phyloP scores from a whole-genome alignment of 1,140 invertebrate genomes.

The Vollenhovia emeryi region DNA sequence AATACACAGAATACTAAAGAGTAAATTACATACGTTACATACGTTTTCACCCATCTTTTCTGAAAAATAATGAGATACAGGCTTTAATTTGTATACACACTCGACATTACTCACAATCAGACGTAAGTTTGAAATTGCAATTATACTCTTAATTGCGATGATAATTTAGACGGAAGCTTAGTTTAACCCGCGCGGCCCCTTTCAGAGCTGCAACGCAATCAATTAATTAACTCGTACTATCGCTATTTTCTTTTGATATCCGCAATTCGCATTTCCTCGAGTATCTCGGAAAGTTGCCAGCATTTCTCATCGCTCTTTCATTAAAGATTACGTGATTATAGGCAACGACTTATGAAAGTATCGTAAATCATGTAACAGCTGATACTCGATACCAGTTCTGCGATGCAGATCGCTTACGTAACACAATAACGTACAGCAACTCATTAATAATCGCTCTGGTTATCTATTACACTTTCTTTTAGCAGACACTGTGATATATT shows the following conservation, averaged over 20 bases:
- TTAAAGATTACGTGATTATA: background rate
- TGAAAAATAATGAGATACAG: background rate
- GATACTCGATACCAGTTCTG: background rate
- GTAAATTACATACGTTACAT: background rate
- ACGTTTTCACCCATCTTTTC: background rate
- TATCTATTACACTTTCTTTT: background rate
- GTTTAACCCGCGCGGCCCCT: background rate
- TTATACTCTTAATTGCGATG: conserved; percentile 4
- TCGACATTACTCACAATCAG: background rate
- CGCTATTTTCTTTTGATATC: conserved; percentile 2
- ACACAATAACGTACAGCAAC: background rate
- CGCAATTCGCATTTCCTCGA: background rate
- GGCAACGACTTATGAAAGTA: background rate
- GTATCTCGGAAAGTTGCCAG: background rate
- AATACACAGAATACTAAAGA: background rate
- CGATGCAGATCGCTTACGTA: background rate
- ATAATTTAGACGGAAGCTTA: conserved; percentile 17
- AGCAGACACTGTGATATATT: conserved; percentile 7
- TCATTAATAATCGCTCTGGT: conserved; percentile 7
- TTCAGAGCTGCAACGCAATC: background rate
- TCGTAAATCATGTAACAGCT: conserved; percentile 16
- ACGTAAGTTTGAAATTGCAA: background rate
- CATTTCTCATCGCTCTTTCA: background rate
- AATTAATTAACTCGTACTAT: conserved; percentile 21
- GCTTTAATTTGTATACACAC: background rate